Conservation (phyloP, 1,140 invertebrate species). For the Microplitis demolitor region DNA sequence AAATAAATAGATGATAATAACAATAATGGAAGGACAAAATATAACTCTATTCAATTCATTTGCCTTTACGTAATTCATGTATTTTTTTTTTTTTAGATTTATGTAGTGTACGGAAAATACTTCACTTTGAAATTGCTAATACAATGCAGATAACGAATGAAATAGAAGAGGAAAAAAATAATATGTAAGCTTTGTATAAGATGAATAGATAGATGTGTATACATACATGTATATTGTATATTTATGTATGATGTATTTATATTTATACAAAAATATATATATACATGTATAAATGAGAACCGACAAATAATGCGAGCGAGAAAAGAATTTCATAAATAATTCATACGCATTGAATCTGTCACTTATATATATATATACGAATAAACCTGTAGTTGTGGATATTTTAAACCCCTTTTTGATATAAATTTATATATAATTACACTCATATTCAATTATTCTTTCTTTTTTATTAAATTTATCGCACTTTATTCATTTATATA, state of each 20-base stretch:
- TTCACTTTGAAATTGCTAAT: too few species aligned
- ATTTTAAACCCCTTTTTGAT: neutral
- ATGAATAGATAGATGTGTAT: too few species aligned
- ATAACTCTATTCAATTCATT: too few species aligned
- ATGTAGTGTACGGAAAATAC: too few species aligned
- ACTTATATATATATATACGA: slow-evolving; percentile 14
- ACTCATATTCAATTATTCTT: neutral
- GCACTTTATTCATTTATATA: neutral
- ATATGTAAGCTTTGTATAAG: too few species aligned
- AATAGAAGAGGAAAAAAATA: too few species aligned
- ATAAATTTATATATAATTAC: neutral
- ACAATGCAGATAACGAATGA: too few species aligned
- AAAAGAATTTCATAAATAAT: slow-evolving; percentile 40
- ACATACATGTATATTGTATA: neutral
- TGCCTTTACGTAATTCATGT: too few species aligned
- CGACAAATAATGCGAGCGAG: slow-evolving; percentile 18
- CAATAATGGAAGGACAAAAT: too few species aligned
- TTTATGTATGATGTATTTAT: neutral
- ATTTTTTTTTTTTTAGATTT: too few species aligned
- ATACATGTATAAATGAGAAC: slow-evolving; percentile 17
- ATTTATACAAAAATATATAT: neutral
- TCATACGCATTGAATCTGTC: slow-evolving; percentile 42
- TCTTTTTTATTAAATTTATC: neutral
- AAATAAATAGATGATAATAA: too few species aligned
- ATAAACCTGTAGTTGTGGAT: slow-evolving; percentile 13